A percentile compares a stretch with the other conserved stretches of the same genome.
These are phyloP conservation scores for Muscina levida DNA, from an alignment of 2,888 invertebrate genomes.

Conservation along the genomic window DNA sequence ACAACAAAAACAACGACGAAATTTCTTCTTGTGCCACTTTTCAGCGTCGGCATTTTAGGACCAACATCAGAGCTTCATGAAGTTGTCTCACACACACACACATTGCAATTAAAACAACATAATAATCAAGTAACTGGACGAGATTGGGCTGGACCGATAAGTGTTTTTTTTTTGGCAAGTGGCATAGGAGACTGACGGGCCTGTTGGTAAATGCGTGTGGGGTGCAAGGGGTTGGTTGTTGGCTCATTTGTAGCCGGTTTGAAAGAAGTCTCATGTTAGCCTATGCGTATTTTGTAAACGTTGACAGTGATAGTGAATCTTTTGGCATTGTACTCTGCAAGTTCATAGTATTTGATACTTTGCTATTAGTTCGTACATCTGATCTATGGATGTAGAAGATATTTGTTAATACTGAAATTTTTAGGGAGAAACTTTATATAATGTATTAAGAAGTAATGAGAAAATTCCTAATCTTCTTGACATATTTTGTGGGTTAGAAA, in stretches of 20 bases:
- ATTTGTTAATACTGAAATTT: no score
- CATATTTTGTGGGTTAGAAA: no score
- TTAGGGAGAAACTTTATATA: no score
- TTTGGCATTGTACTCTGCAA: slow-evolving; percentile 22
- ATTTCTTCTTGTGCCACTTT: slow-evolving; percentile 60
- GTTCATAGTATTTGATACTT: not conserved
- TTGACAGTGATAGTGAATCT: slow-evolving; percentile 42
- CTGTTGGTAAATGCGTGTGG: slow-evolving; percentile 22
- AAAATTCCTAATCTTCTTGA: no score
- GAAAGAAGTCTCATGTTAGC: slow-evolving; percentile 39
- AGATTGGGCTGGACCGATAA: slow-evolving; percentile 39
- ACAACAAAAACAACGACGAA: slow-evolving; percentile 65
- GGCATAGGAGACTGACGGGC: no score
- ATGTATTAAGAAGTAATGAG: no score
- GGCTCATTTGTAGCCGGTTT: slow-evolving; percentile 1
- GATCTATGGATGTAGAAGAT: no score
- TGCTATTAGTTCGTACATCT: no score
- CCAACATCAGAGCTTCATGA: slow-evolving; percentile 38
- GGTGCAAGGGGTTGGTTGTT: slow-evolving; percentile 5
- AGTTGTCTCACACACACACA: not conserved
- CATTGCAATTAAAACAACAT: slow-evolving; percentile 62
- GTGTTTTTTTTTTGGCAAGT: slow-evolving; percentile 18
- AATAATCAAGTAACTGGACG: slow-evolving; percentile 55
- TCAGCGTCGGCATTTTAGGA: slow-evolving; percentile 11
- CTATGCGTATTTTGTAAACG: slow-evolving; percentile 28